These are phyloP conservation scores for Sinocyclocheilus anshuiensis DNA, from an alignment of 2,113 vertebrate genomes.

Conservation along the genomic window DNA sequence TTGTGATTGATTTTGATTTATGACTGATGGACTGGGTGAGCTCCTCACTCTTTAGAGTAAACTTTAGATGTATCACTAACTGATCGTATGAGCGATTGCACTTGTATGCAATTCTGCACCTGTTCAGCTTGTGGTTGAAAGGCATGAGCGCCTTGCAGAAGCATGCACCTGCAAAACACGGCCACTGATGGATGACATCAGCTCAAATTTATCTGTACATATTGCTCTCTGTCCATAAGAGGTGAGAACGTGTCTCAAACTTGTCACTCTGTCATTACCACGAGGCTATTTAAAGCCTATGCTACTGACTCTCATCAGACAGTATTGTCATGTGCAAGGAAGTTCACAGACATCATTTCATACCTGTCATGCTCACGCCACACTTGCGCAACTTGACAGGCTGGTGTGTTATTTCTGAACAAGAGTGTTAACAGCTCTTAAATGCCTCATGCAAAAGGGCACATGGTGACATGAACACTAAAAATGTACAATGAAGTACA, in stretches of 20 bases:
- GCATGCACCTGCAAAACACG: conserved; percentile 8
- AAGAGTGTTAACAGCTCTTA: conserved; percentile 21
- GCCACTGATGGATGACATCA: conserved; percentile 25
- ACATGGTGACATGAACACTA: neutral
- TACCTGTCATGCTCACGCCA: neutral
- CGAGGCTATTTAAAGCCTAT: conserved; percentile 28
- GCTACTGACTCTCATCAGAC: conserved; percentile 14
- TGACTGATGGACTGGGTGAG: conserved; percentile 5
- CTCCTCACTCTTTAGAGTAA: conserved; percentile 2
- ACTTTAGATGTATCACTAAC: conserved; percentile 18
- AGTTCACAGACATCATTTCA: conserved; percentile 16
- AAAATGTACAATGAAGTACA: neutral
- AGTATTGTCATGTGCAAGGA: conserved; percentile 22
- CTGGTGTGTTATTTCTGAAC: conserved; percentile 20
- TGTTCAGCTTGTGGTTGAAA: conserved; percentile 12
- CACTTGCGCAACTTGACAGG: conserved; percentile 12
- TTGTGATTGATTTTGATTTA: neutral
- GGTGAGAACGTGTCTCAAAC: conserved; percentile 17
- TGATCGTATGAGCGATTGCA: conserved; percentile 14
- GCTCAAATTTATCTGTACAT: conserved; percentile 12
- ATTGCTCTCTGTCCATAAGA: conserved; percentile 21
- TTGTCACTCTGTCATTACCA: conserved; percentile 11
- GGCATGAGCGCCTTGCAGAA: neutral
- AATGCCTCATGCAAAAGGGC: neutral
- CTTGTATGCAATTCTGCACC: neutral